Evolutionary conservation across 2,797 vertebrate genomes (phyloP).

Genomic region (Rhinatrema bivittatum): DNA sequence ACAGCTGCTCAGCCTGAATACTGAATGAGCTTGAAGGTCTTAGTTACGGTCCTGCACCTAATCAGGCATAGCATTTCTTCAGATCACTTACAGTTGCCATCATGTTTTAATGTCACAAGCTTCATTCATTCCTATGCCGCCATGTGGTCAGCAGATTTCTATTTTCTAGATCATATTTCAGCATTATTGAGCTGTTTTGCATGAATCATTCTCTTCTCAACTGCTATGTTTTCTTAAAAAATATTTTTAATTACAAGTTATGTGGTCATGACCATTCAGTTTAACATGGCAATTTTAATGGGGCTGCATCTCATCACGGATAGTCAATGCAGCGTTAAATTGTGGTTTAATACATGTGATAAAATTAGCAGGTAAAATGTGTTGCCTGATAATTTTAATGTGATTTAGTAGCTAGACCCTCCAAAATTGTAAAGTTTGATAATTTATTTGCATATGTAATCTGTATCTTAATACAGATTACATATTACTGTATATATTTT

Average conservation of each 20-base stretch:
- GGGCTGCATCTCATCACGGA: too few relatives aligned
- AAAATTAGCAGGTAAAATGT: too few relatives aligned
- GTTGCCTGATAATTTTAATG: too few relatives aligned
- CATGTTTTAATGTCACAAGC: not conserved
- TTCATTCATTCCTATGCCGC: too few relatives aligned
- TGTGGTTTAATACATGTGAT: too few relatives aligned
- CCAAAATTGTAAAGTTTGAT: too few relatives aligned
- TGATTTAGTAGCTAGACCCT: too few relatives aligned
- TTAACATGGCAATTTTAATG: too few relatives aligned
- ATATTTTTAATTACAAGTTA: not conserved
- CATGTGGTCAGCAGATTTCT: not conserved
- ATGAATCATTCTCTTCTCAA: not conserved
- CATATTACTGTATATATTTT: too few relatives aligned
- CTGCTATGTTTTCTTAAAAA: not conserved
- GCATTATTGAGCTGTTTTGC: not conserved
- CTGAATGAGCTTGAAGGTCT: constrained; percentile 45
- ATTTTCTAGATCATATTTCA: not conserved
- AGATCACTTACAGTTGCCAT: constrained; percentile 1
- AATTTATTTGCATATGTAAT: too few relatives aligned
- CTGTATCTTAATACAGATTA: too few relatives aligned
- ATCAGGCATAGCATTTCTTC: not conserved
- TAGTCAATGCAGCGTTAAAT: too few relatives aligned
- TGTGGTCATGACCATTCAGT: not conserved
- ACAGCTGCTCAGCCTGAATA: constrained; percentile 56
- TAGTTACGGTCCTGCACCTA: constrained; percentile 16